These are phyloP conservation scores for Platycheirus albimanus DNA, from an alignment of 2,888 invertebrate species.

Conservation along the genomic window DNA sequence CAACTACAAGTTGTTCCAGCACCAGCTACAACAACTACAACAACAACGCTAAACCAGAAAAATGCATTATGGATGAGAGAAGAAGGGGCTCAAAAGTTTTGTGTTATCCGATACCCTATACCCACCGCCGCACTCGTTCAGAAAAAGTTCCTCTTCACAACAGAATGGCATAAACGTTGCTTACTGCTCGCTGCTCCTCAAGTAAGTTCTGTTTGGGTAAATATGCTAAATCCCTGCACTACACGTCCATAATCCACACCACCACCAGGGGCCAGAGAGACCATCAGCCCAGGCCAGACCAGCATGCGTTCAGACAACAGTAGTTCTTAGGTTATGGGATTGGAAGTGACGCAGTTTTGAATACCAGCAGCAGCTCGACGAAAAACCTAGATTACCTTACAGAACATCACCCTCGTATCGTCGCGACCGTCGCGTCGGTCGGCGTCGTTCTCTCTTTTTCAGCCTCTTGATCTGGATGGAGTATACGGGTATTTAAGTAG, in stretches of 20 bases:
- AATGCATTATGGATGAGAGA: constrained; percentile 71
- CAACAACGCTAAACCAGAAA: constrained; percentile 40
- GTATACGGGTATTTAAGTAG: not conserved
- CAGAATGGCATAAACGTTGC: constrained; percentile 16
- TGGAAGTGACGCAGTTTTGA: constrained; percentile 64
- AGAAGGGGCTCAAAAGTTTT: constrained; percentile 7
- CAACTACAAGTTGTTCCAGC: constrained; percentile 21
- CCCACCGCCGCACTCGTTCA: too few relatives aligned
- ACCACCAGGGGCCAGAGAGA: too few relatives aligned
- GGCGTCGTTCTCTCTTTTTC: too few relatives aligned
- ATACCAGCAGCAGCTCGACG: constrained; percentile 63
- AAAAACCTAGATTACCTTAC: constrained; percentile 57
- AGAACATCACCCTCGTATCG: too few relatives aligned
- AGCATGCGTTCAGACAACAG: constrained; percentile 41
- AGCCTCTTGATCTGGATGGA: constrained; percentile 28
- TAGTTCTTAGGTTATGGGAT: constrained; percentile 35
- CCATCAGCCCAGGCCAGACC: too few relatives aligned
- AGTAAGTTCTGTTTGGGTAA: constrained; percentile 33
- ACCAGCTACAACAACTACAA: not conserved
- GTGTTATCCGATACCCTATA: constrained; percentile 57
- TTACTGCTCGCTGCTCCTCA: not conserved
- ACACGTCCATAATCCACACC: constrained; percentile 55
- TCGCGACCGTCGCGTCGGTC: too few relatives aligned
- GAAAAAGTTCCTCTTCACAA: not conserved
- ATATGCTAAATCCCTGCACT: constrained; percentile 55